A percentile compares a stretch with the other conserved stretches of the same genome.
Conservation (phyloP, 1,140 invertebrate genomes). For the Ceratina australensis region DNA sequence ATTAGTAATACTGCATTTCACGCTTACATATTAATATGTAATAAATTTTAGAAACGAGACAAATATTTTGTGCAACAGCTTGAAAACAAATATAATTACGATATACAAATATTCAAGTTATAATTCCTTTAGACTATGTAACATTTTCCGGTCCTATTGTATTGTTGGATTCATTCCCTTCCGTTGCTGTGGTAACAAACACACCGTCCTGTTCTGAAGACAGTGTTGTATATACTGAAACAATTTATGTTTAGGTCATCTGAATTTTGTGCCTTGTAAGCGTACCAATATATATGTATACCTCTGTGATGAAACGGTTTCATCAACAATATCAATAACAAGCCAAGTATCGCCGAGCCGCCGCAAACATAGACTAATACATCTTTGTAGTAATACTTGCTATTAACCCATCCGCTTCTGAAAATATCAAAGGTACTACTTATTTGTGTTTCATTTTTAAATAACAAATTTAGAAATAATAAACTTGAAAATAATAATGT, state of each 20-base stretch:
- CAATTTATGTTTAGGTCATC: conserved; percentile 10
- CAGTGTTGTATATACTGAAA: conserved; percentile 49
- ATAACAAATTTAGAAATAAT: conserved; percentile 9
- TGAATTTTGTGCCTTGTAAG: neutral
- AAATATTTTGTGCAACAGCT: neutral
- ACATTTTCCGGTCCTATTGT: conserved; percentile 2
- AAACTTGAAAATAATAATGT: conserved; percentile 24
- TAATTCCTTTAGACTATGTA: conserved; percentile 19
- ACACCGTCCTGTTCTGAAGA: conserved; percentile 6
- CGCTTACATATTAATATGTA: neutral
- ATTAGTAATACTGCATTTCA: too few relatives aligned
- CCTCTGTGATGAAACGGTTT: conserved; percentile 68
- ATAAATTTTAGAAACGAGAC: neutral
- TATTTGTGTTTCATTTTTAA: conserved; percentile 7
- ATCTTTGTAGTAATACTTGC: conserved; percentile 81
- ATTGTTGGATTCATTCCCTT: conserved; percentile 15
- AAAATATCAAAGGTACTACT: conserved; percentile 35
- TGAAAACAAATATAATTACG: neutral
- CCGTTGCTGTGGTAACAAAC: conserved; percentile 23
- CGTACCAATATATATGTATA: conserved; percentile 41
- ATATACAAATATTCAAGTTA: neutral
- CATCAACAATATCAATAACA: conserved; percentile 75
- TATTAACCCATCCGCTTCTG: conserved; percentile 77
- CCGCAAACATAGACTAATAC: conserved; percentile 83
- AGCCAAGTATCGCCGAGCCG: conserved; percentile 79